Conservation (phyloP, 2,113 vertebrate genomes). For the Rhipidura dahli region DNA sequence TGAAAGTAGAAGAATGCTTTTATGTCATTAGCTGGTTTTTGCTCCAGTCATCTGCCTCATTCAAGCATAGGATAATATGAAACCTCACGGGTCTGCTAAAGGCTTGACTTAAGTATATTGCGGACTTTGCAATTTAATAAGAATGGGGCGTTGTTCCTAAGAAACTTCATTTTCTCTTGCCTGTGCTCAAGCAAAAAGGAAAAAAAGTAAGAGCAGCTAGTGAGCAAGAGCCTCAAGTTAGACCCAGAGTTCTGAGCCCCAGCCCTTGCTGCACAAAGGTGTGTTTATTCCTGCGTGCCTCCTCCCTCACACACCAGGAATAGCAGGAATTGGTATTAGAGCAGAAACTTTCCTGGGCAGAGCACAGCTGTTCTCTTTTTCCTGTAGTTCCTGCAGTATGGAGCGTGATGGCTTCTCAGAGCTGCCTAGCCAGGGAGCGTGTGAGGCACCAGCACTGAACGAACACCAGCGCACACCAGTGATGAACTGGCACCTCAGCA, state of each 20-base stretch:
- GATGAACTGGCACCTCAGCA: neutral
- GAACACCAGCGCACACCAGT: neutral
- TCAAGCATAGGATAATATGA: constrained; percentile 67
- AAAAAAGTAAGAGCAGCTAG: neutral
- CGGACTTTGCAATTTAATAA: constrained; percentile 29
- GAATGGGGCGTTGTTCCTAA: neutral
- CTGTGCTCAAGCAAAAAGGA: neutral
- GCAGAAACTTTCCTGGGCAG: neutral
- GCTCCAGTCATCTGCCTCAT: constrained; percentile 59
- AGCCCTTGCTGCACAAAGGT: neutral
- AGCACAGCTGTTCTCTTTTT: neutral
- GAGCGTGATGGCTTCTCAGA: neutral
- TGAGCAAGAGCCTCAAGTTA: neutral
- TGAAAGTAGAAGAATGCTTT: constrained; percentile 65
- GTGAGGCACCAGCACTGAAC: neutral
- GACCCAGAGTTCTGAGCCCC: neutral
- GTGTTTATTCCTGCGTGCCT: neutral
- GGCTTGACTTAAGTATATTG: constrained; percentile 49
- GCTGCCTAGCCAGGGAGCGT: neutral
- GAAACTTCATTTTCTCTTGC: constrained; percentile 12
- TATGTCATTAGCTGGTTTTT: constrained; percentile 65
- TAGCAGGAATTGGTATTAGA: neutral
- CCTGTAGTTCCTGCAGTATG: neutral
- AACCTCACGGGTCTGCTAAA: constrained; percentile 63
- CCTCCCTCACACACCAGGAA: neutral